A percentile compares a stretch with the other conserved stretches of the same genome.
These are phyloP conservation scores for Dryas iulia DNA, from an alignment of 1,140 invertebrate species.

Conservation along the genomic window DNA sequence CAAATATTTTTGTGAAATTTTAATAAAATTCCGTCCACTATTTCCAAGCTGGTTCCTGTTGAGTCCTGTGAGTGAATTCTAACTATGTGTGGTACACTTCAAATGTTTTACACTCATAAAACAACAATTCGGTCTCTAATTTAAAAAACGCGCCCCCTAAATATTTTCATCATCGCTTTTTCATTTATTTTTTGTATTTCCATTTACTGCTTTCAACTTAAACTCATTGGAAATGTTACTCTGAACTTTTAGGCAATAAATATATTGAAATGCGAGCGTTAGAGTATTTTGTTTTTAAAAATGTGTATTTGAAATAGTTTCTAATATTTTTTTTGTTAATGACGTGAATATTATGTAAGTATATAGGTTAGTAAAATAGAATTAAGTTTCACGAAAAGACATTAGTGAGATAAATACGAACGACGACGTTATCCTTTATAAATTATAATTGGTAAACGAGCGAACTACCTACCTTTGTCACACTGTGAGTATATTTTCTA, in stretches of 20 bases:
- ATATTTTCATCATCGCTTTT: neutral
- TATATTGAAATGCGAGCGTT: neutral
- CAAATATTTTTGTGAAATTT: slow-evolving; percentile 5
- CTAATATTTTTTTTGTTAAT: neutral
- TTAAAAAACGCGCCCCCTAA: neutral
- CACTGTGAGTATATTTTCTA: neutral
- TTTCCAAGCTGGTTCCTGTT: neutral
- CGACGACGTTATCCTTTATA: neutral
- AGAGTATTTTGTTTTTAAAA: neutral
- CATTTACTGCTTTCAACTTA: neutral
- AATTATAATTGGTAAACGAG: neutral
- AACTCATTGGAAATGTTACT: slow-evolving; percentile 3
- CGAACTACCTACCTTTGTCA: neutral
- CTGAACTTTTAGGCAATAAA: slow-evolving; percentile 16
- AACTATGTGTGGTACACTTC: neutral
- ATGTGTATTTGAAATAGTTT: neutral
- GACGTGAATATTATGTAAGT: slow-evolving; percentile 17
- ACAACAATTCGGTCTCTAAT: neutral
- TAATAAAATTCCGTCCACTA: slow-evolving; percentile 28
- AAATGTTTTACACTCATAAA: no score
- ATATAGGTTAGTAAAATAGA: slow-evolving; percentile 16
- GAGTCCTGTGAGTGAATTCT: neutral
- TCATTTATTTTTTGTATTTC: neutral
- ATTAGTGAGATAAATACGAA: slow-evolving; percentile 63
- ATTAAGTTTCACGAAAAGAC: slow-evolving; percentile 61